Evolutionary conservation across 2,888 invertebrate species (phyloP).

Genomic region (Drosophila vallismaia): DNA sequence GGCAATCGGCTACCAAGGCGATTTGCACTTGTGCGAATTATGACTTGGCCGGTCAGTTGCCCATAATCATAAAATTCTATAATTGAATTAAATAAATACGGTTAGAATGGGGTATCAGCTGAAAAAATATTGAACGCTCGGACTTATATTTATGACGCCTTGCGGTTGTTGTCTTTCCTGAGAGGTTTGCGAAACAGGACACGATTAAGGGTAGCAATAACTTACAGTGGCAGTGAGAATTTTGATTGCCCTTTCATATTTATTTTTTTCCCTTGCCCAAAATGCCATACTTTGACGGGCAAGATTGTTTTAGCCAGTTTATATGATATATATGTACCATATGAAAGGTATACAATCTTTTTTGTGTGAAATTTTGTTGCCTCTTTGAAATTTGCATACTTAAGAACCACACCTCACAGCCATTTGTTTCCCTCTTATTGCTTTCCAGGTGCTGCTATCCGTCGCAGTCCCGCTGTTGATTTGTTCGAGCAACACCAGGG

Average conservation of each 20-base stretch:
- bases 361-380: no score
- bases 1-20: slow-evolving; percentile 44
- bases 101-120: slow-evolving; percentile 69
- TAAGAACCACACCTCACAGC: background rate
- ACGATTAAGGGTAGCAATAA: slow-evolving; percentile 4
- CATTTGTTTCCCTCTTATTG: slow-evolving; percentile 8
- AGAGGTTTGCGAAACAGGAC: background rate
- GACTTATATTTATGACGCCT: slow-evolving; percentile 57
- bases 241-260: background rate
- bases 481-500: slow-evolving; percentile 98
- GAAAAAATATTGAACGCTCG: slow-evolving; percentile 69
- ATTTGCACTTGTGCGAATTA: slow-evolving; percentile 77
- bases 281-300: background rate
- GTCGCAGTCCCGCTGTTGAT: slow-evolving; percentile 90
- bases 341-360: no score
- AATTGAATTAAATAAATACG: slow-evolving; percentile 83
- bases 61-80: slow-evolving; percentile 82
- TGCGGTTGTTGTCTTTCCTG: slow-evolving; percentile 37
- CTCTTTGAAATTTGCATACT: slow-evolving; percentile 1
- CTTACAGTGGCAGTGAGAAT: background rate
- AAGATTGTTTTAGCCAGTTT: no score
- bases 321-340: no score
- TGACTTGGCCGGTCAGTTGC: slow-evolving; percentile 48
- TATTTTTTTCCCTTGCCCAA: slow-evolving; percentile 1
- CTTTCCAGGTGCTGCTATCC: slow-evolving; percentile 89